These are phyloP conservation scores for Xiphophorus birchmanni DNA, from an alignment of 2,797 vertebrate species.

Conservation along the genomic window DNA sequence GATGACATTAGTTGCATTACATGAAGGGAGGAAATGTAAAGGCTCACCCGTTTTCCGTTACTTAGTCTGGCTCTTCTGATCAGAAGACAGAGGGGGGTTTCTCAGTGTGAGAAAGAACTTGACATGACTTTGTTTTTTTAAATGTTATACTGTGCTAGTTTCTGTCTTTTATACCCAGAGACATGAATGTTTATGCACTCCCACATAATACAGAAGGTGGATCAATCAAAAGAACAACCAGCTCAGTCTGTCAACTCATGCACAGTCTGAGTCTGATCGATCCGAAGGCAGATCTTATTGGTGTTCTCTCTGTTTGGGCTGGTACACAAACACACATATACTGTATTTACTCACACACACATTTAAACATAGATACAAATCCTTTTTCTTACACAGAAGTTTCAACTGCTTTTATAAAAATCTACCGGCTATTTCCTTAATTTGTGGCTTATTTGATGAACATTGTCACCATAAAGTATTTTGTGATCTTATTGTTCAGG, in stretches of 20 bases:
- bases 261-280: slow-evolving; percentile 70
- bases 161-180: slow-evolving; percentile 30
- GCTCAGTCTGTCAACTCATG: slow-evolving; percentile 63
- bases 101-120: background rate
- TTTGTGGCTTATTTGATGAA: background rate
- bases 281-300: slow-evolving; percentile 62
- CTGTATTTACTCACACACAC: slow-evolving; percentile 10
- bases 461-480: background rate
- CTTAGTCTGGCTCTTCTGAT: background rate
- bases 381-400: background rate
- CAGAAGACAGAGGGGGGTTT: background rate
- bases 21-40: background rate
- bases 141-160: slow-evolving; percentile 8
- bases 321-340: slow-evolving; percentile 25
- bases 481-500: background rate
- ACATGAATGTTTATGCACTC: slow-evolving; percentile 23
- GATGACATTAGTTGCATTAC: background rate
- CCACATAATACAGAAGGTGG: slow-evolving; percentile 50
- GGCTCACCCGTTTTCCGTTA: background rate
- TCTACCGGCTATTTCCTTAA: background rate
- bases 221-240: slow-evolving; percentile 72
- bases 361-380: slow-evolving; percentile 29
- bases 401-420: background rate
- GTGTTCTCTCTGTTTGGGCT: slow-evolving; percentile 64
- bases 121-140: slow-evolving; percentile 1